A percentile compares a stretch with the other conserved stretches of the same genome.
Conservation (phyloP, 2,113 vertebrate species). For the Paedocypris sp. region DNA sequence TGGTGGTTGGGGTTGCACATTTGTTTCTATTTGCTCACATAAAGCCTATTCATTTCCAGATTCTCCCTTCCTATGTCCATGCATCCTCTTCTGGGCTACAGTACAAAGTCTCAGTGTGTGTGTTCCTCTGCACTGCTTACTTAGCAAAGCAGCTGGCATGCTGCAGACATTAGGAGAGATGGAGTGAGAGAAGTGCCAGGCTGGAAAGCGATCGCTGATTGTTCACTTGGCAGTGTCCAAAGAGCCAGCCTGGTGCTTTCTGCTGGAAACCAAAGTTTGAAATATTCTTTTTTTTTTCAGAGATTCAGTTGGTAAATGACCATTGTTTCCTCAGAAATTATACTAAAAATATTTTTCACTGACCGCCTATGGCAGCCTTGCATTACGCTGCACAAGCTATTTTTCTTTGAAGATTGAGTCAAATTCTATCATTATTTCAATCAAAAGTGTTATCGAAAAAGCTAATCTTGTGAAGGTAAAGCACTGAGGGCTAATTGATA, state of each 20-base stretch:
- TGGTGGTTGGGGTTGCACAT: too few species aligned
- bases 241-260: slow-evolving; percentile 52
- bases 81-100: slow-evolving; percentile 29
- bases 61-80: slow-evolving; percentile 9
- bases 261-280: slow-evolving; percentile 30
- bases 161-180: slow-evolving; percentile 54
- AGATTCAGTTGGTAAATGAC: slow-evolving; percentile 9
- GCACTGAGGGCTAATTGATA: too few species aligned
- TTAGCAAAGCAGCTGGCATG: slow-evolving; percentile 52
- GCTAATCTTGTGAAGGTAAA: too few species aligned
- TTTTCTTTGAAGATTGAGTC: too few species aligned
- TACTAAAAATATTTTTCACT: too few species aligned
- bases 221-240: slow-evolving; percentile 56
- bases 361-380: too few species aligned
- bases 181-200: slow-evolving; percentile 52
- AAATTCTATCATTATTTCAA: too few species aligned
- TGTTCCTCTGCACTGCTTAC: slow-evolving; percentile 40
- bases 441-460: too few species aligned
- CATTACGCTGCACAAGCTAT: too few species aligned
- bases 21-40: slow-evolving; percentile 5
- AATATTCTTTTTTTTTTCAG: slow-evolving; percentile 20
- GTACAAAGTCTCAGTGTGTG: slow-evolving; percentile 35
- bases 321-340: too few species aligned
- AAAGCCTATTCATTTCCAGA: slow-evolving; percentile 6
- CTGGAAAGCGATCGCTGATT: slow-evolving; percentile 57